phyloP scores from a whole-genome alignment of 1,140 invertebrate genomes.

The Bombus balteatus region DNA sequence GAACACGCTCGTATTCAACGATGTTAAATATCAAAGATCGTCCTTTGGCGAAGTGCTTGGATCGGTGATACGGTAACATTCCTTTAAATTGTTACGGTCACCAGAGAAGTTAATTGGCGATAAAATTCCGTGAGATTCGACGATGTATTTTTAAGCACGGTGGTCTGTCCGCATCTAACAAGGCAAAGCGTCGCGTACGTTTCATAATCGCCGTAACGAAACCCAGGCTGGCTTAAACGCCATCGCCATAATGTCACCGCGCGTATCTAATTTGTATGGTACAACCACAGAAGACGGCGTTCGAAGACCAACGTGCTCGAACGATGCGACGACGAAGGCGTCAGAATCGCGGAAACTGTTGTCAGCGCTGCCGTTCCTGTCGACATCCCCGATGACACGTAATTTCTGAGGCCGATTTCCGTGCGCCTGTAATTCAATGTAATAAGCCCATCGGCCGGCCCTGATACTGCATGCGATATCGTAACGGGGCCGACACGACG shows the following conservation, averaged over 20 bases:
- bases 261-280: neutral
- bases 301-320: neutral
- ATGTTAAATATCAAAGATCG: slow-evolving; percentile 16
- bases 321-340: neutral
- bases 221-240: too few species aligned
- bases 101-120: neutral
- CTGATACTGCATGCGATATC: neutral
- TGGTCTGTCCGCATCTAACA: fast-evolving
- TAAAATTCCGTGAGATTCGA: neutral
- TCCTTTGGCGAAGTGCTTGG: too few species aligned
- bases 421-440: slow-evolving; percentile 28
- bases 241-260: too few species aligned
- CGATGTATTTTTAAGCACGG: neutral
- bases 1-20: neutral
- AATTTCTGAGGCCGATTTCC: slow-evolving; percentile 11
- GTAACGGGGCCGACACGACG: neutral
- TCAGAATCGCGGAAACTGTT: slow-evolving; percentile 1
- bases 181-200: too few species aligned
- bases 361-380: neutral
- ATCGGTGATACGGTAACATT: neutral
- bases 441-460: slow-evolving; percentile 19
- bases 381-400: neutral
- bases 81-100: too few species aligned
- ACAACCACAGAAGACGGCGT: neutral
- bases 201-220: too few species aligned